phyloP scores from a whole-genome alignment of 64 coral and sea anemone genomes.

The Actinia tenebrosa region DNA sequence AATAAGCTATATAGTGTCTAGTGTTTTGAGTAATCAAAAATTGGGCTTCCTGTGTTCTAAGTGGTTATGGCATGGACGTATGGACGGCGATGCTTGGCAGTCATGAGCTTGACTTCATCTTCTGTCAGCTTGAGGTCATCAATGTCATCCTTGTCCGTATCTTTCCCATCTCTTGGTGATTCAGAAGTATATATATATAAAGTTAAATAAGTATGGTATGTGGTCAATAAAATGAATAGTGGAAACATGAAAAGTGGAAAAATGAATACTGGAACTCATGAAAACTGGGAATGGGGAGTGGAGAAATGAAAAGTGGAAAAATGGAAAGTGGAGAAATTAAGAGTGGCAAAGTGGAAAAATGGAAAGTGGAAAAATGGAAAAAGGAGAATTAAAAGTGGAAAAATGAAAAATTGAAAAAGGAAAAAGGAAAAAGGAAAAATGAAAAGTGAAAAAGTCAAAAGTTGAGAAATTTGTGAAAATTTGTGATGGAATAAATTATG shows the following conservation, averaged over 20 bases:
- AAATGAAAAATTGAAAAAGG: too few relatives aligned
- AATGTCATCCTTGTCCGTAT: neutral
- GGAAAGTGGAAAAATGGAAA: too few relatives aligned
- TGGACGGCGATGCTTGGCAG: conserved; percentile 19
- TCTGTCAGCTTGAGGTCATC: conserved; percentile 11
- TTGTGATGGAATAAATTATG: too few relatives aligned
- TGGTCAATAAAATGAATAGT: neutral
- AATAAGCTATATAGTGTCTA: neutral
- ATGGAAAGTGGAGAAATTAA: too few relatives aligned
- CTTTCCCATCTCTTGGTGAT: neutral
- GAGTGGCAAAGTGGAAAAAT: too few relatives aligned
- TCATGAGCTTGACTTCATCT: conserved; percentile 16
- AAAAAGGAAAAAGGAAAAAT: too few relatives aligned
- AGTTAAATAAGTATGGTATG: neutral
- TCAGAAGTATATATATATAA: neutral
- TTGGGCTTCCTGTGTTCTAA: neutral
- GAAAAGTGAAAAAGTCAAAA: too few relatives aligned
- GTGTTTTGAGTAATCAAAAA: neutral
- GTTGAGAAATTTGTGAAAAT: too few relatives aligned
- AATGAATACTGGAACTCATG: too few relatives aligned
- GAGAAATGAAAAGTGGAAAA: neutral
- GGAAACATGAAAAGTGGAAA: neutral
- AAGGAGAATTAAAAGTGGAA: too few relatives aligned
- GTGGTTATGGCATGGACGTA: neutral
- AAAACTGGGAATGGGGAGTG: neutral